Evolutionary conservation across 2,113 vertebrate species (phyloP), one percentile per base, ranked within the genome.

Genomic region (Xyliphius kryptos): DNA sequence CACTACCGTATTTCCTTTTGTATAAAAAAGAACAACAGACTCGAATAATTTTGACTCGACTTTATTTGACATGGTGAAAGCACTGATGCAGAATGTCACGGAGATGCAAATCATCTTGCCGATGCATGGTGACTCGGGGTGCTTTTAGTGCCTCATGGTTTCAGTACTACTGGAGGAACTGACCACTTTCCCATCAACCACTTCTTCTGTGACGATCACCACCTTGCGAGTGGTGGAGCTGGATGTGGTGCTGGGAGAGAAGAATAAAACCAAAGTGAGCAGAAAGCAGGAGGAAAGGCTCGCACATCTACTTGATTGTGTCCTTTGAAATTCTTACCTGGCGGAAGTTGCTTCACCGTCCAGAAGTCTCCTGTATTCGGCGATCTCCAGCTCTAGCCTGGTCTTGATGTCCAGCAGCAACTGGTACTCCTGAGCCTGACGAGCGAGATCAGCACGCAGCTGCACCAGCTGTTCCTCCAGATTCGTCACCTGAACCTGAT

Each of bases 341-440:
- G 13, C 46, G 22, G 36, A n/a, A n/a, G n/a, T 59, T 1, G 43
- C 80, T 79, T 2, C 87, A 81, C 74, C 82, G 1, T 92, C 88
- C 76, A 92, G 82, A 67, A 93, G 86, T 64, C 80, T 82, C 53
- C 77, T 80, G 83, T 93, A n/a, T n/a, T n/a, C n/a, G n/a, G n/a
- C n/a, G n/a, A n/a, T n/a, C n/a, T n/a, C n/a, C n/a, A n/a, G n/a
- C n/a, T n/a, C n/a, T n/a, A n/a, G n/a, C n/a, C n/a, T n/a, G n/a
- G n/a, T n/a, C n/a, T n/a, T n/a, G n/a, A 95, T 85, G 0, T 89
- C 85, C 64, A 94, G 81, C 11, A 95, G 85, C n/a, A 63, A 58
- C 54, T 83, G 72, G 68, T 93, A 92, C 3, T 92, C 89, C n/a
- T 84, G 80, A 2, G 73, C 75, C 82, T 92, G 89, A 3, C 85